Conservation (phyloP, 2,113 vertebrate species). For the Thalassoma bifasciatum region DNA sequence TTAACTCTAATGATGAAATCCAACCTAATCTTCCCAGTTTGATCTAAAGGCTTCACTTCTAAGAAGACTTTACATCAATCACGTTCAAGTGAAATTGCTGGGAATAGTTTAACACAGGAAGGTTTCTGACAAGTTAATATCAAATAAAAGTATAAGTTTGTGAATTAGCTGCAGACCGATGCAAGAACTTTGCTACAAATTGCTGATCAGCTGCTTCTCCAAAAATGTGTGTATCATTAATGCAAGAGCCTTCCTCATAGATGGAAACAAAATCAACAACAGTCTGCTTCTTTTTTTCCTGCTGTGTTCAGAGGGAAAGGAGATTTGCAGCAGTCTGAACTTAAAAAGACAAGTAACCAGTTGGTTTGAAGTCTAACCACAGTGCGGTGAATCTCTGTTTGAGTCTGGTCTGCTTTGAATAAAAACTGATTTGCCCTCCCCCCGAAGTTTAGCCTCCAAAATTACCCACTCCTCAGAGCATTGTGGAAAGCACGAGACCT, state of each 20-base stretch:
- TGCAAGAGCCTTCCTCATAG: conserved; percentile 53
- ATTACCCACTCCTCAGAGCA: conserved; percentile 81
- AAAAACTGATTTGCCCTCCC: conserved; percentile 82
- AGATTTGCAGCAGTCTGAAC: conserved; percentile 83
- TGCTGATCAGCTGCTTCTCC: conserved; percentile 47
- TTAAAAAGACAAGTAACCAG: conserved; percentile 83
- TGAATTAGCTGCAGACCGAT: neutral
- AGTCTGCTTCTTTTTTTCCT: conserved; percentile 62
- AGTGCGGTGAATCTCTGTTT: conserved; percentile 83
- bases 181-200: conserved; percentile 31
- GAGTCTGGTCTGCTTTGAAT: conserved; percentile 86
- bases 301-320: conserved; percentile 67
- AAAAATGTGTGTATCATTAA: conserved; percentile 50
- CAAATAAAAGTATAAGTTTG: conserved; percentile 1
- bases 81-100: conserved; percentile 57
- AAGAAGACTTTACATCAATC: conserved; percentile 43
- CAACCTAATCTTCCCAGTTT: conserved; percentile 61
- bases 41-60: conserved; percentile 62
- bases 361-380: conserved; percentile 83
- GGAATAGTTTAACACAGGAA: neutral
- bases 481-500: conserved; percentile 74
- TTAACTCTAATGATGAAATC: conserved; percentile 78
- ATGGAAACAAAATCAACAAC: conserved; percentile 66
- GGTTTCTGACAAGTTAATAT: neutral
- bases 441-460: conserved; percentile 81